Conservation (phyloP, 1,140 invertebrate genomes). For the Mesaphorura yosii region DNA sequence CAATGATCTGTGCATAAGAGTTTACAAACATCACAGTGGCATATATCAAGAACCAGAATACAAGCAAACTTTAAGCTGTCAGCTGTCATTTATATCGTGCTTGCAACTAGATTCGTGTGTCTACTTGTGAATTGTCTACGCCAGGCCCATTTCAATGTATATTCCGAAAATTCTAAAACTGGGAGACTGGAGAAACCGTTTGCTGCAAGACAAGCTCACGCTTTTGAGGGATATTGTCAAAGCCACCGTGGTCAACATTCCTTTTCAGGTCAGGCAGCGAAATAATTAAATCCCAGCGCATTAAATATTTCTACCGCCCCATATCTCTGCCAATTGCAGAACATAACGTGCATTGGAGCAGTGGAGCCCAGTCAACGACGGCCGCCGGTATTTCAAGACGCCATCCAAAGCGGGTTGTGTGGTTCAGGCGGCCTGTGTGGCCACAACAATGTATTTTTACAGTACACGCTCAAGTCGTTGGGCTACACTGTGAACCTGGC, state of each 20-base stretch:
- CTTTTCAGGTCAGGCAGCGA: constrained; percentile 28
- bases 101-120: no score
- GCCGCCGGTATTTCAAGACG: background rate
- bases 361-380: constrained; percentile 1
- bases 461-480: constrained; percentile 7
- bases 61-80: no score
- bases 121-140: no score
- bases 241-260: constrained; percentile 7
- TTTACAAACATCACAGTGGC: no score
- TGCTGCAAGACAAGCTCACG: constrained; percentile 6
- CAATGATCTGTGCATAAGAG: no score
- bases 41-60: no score
- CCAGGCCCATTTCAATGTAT: no score
- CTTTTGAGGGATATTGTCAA: constrained; percentile 19
- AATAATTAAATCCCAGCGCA: no score
- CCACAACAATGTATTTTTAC: constrained; percentile 16
- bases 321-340: constrained; percentile 9
- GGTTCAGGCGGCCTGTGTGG: constrained; percentile 13
- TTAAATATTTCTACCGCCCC: no score
- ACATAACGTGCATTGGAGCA: constrained; percentile 13
- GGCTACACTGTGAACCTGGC: constrained; percentile 9
- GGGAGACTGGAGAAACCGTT: constrained; percentile 13
- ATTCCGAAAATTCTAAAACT: constrained; percentile 12
- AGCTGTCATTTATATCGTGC: no score
- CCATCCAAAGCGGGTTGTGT: background rate